phyloP scores from a whole-genome alignment of 2,888 invertebrate genomes.

The Elegia similella region DNA sequence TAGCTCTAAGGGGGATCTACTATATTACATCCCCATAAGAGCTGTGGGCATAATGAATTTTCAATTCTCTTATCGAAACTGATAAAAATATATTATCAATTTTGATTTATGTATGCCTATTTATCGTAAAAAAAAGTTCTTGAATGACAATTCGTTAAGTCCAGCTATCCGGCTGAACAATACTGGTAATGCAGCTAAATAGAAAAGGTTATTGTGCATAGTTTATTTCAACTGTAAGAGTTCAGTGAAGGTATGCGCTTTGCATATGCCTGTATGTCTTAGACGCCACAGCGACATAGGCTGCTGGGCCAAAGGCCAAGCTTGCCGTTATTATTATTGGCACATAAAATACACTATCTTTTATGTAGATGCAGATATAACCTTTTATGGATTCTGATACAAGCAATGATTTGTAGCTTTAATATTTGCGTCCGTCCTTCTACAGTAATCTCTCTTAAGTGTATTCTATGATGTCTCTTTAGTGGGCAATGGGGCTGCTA shows the following conservation, averaged over 20 bases:
- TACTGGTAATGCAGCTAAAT: background rate
- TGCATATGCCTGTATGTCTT: background rate
- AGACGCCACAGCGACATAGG: background rate
- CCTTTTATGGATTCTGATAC: background rate
- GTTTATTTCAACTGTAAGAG: background rate
- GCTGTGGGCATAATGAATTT: too few species aligned
- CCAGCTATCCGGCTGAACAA: too few species aligned
- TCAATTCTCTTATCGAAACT: too few species aligned
- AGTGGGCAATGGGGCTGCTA: too few species aligned
- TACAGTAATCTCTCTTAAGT: too few species aligned
- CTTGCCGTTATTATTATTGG: slow-evolving; percentile 3
- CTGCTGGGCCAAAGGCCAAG: background rate
- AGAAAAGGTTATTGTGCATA: background rate
- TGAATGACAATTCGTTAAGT: too few species aligned
- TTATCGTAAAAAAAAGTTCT: too few species aligned
- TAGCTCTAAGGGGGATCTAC: too few species aligned
- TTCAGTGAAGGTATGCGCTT: background rate
- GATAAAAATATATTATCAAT: too few species aligned
- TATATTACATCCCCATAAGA: too few species aligned
- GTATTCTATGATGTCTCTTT: too few species aligned
- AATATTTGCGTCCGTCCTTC: background rate
- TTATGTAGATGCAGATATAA: slow-evolving; percentile 2
- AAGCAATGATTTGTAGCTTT: background rate
- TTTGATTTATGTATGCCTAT: too few species aligned
- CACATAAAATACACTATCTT: slow-evolving; percentile 4